Conservation (phyloP, 2,113 vertebrate genomes). For the Heterochromis multidens region DNA sequence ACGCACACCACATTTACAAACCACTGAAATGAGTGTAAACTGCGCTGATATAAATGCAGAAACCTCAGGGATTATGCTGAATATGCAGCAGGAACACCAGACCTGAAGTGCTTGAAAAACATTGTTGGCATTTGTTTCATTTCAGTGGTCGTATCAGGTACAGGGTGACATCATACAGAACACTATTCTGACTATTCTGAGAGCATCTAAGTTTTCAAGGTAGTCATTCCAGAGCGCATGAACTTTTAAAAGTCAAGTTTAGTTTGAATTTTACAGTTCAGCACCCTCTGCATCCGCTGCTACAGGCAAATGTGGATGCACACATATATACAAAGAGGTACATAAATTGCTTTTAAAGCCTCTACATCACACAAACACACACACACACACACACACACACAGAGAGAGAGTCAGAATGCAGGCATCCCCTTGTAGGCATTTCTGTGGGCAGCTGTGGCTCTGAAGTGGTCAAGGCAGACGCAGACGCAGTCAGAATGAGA, state of each 20-base stretch:
- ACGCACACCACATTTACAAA: background rate
- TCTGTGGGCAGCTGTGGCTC: constrained; percentile 57
- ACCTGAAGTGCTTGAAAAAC: background rate
- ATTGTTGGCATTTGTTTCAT: background rate
- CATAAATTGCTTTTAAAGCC: constrained; percentile 13
- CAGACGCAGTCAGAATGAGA: constrained; percentile 53
- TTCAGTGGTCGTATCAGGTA: background rate
- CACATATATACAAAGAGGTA: background rate
- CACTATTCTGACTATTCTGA: background rate
- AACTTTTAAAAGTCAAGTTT: background rate
- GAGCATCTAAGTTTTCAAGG: background rate
- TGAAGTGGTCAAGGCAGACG: constrained; percentile 61
- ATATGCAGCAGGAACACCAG: background rate
- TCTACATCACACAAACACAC: constrained; percentile 13
- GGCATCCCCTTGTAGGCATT: constrained; percentile 50
- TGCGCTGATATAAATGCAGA: background rate
- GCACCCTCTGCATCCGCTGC: background rate
- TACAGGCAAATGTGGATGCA: background rate
- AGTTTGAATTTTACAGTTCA: constrained; percentile 6
- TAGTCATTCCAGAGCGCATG: background rate
- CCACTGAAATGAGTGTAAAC: background rate
- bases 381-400: constrained; percentile 1
- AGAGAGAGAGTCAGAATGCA: constrained; percentile 26
- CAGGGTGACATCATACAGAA: background rate
- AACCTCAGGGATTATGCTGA: background rate